Conservation (phyloP, 2,888 invertebrate genomes). For the Eilema sororculum region DNA sequence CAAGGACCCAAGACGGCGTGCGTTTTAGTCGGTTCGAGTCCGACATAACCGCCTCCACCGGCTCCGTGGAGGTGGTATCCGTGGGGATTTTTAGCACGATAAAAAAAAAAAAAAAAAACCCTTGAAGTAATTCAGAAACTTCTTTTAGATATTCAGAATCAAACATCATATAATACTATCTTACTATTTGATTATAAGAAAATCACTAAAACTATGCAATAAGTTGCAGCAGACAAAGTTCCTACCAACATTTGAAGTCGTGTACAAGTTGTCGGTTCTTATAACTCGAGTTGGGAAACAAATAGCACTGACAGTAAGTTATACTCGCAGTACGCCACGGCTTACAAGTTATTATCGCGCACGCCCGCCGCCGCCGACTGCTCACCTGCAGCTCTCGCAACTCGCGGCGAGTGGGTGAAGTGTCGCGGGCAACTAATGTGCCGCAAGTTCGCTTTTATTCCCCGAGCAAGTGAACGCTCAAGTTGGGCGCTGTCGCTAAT, state of each 20-base stretch:
- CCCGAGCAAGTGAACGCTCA: neutral
- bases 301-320: neutral
- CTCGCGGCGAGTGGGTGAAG: neutral
- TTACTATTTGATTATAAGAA: no score
- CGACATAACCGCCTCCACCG: no score
- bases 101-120: no score
- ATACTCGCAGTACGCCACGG: neutral
- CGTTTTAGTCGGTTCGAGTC: no score
- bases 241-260: neutral
- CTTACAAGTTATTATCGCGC: neutral
- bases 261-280: neutral
- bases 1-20: no score
- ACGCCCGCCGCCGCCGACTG: neutral
- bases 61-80: no score
- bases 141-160: no score
- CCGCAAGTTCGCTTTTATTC: neutral
- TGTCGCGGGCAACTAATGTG: neutral
- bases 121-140: no score
- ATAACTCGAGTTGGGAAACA: neutral
- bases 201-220: no score
- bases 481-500: neutral
- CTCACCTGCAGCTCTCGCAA: neutral
- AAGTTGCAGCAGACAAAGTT: no score
- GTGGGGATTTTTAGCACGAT: no score
- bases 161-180: no score